Conservation (phyloP, 2,113 vertebrate genomes). For the Leiothrix lutea region DNA sequence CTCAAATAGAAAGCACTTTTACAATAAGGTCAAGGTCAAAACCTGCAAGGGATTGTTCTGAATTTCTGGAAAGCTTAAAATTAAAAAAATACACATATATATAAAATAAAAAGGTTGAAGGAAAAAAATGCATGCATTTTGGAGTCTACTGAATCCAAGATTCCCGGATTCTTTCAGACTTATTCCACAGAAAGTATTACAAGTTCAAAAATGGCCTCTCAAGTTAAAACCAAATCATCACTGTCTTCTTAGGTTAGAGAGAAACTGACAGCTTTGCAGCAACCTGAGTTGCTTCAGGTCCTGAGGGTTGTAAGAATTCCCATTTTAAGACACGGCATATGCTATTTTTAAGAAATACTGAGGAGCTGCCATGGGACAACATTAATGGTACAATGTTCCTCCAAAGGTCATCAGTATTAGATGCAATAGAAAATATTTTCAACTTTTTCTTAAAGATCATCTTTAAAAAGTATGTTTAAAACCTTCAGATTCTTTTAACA, state of each 20-base stretch:
- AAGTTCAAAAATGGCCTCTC: background rate
- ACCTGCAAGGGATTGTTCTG: background rate
- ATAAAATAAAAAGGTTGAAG: background rate
- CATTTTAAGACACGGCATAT: background rate
- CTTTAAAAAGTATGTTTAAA: background rate
- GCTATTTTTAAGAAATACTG: background rate
- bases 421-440: background rate
- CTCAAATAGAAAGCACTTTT: background rate
- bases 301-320: background rate
- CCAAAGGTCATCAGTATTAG: background rate
- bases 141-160: background rate
- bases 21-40: constrained; percentile 21
- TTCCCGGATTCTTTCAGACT: background rate
- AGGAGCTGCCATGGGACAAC: background rate
- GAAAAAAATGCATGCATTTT: background rate
- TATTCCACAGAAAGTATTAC: background rate
- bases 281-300: background rate
- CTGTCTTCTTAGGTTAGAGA: background rate
- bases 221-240: background rate
- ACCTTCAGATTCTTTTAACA: background rate
- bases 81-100: background rate
- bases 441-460: background rate
- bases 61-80: background rate
- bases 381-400: background rate
- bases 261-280: background rate